phyloP scores from a whole-genome alignment of 1,140 invertebrate genomes.

The Brachystomella parvula region DNA sequence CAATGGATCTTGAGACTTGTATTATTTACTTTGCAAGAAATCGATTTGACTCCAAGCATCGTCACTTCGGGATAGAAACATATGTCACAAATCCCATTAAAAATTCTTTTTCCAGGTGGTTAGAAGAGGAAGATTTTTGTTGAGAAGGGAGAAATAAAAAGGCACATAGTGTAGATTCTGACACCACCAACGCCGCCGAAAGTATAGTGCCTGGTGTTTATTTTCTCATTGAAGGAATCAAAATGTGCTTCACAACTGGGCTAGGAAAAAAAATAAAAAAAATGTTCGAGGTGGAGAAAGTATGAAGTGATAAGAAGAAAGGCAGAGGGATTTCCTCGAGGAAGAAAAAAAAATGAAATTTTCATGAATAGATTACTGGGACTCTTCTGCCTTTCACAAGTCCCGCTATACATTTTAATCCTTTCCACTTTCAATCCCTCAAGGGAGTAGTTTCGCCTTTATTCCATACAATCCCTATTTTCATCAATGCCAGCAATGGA shows the following conservation, averaged over 20 bases:
- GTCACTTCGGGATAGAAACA: no score
- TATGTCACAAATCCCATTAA: no score
- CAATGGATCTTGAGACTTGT: no score
- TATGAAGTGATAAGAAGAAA: not conserved
- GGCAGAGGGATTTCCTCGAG: not conserved
- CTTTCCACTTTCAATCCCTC: not conserved
- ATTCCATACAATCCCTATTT: no score
- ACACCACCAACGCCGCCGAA: not conserved
- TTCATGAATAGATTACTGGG: slow-evolving; percentile 13
- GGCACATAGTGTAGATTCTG: not conserved
- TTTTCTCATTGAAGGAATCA: not conserved
- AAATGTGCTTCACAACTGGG: no score
- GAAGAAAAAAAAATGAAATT: not conserved
- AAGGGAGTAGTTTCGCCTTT: not conserved
- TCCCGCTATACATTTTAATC: slow-evolving; percentile 11
- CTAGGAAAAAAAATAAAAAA: no score
- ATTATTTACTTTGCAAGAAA: no score
- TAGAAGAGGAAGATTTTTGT: no score
- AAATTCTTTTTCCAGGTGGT: no score
- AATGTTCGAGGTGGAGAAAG: not conserved
- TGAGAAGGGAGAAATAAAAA: not conserved
- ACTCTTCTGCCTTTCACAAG: not conserved
- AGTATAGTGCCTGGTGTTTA: not conserved
- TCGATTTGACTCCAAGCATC: no score
- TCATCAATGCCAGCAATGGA: no score